Percentiles rank a stretch among this genome's conserved stretches.
Evolutionary conservation across 2,113 vertebrate species (phyloP).

Genomic region (Scalopus aquaticus): DNA sequence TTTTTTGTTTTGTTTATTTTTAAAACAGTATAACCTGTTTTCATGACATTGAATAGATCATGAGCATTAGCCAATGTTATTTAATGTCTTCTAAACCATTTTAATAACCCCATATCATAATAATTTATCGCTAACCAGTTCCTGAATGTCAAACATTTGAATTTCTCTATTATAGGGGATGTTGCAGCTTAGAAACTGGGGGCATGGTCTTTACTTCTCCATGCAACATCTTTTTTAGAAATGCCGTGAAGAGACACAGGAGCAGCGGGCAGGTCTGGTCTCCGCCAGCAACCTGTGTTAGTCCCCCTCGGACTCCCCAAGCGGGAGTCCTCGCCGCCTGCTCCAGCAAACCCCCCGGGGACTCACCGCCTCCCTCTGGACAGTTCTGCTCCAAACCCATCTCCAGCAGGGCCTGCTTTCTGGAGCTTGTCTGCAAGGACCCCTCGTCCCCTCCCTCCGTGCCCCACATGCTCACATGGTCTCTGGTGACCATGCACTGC

Average conservation of each 20-base stretch:
- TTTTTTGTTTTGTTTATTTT: not conserved
- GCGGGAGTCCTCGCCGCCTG: no score
- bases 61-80: not conserved
- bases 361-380: not conserved
- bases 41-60: not conserved
- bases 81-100: not conserved
- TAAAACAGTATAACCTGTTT: not conserved
- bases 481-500: not conserved
- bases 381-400: not conserved
- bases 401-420: not conserved
- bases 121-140: not conserved
- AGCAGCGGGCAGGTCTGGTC: not conserved
- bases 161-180: not conserved
- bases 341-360: no score
- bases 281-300: fast-evolving
- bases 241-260: not conserved
- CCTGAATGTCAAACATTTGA: not conserved
- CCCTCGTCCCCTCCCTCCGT: not conserved
- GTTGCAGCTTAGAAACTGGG: not conserved
- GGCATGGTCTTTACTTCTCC: not conserved
- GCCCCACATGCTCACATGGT: fast-evolving
- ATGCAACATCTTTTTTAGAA: not conserved
- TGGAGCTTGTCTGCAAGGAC: not conserved
- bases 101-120: not conserved
- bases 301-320: not conserved